Conservation (phyloP, 2,113 vertebrate species). For the Coptodon rendalli region DNA sequence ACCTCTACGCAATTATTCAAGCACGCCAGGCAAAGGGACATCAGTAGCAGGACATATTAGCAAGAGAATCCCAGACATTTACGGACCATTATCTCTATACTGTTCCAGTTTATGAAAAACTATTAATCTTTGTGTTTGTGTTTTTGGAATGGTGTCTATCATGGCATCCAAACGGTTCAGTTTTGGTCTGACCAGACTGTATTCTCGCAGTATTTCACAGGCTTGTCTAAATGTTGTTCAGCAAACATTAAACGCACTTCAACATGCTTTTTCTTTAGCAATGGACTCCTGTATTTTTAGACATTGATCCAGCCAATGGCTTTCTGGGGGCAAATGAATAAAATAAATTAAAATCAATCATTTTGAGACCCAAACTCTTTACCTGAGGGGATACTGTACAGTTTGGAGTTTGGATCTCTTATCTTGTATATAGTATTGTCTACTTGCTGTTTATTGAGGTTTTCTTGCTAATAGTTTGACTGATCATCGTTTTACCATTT, state of each 20-base stretch:
- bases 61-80: conserved; percentile 20
- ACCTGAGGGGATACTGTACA: not conserved
- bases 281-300: not conserved
- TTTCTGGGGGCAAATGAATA: not conserved
- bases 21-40: conserved; percentile 5
- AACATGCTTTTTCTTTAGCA: not conserved
- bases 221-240: not conserved
- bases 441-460: not conserved
- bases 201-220: not conserved
- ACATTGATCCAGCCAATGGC: not conserved
- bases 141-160: fast-evolving
- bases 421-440: fast-evolving
- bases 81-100: conserved; percentile 48
- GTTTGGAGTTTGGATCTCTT: not conserved
- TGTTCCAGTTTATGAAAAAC: conserved; percentile 55
- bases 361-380: fast-evolving
- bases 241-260: not conserved
- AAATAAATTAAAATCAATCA: not conserved
- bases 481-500: not conserved
- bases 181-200: not conserved
- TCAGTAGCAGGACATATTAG: conserved; percentile 27
- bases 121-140: conserved; percentile 35
- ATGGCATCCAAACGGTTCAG: not conserved
- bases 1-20: conserved; percentile 3
- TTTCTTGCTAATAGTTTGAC: not conserved